These are phyloP conservation scores for Acanthococcus lagerstroemiae DNA, from an alignment of 2,888 invertebrate species.

Conservation along the genomic window DNA sequence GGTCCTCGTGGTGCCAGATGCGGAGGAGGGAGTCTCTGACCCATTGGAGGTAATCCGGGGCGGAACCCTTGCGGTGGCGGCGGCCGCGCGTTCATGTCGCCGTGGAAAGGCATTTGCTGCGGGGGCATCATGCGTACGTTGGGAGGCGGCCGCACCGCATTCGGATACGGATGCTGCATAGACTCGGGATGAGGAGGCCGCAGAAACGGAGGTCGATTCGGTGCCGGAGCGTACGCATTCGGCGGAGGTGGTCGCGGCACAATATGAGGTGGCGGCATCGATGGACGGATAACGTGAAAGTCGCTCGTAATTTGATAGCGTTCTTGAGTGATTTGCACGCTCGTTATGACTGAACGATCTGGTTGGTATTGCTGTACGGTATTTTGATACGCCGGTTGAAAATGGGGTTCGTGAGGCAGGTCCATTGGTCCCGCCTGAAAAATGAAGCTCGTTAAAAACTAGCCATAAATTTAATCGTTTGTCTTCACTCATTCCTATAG, in stretches of 20 bases:
- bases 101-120: neutral
- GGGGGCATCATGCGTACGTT: neutral
- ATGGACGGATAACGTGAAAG: constrained; percentile 5
- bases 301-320: constrained; percentile 19
- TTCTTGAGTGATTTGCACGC: constrained; percentile 23
- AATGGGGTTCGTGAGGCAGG: neutral
- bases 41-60: neutral
- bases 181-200: neutral
- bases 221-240: neutral
- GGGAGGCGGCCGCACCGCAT: neutral
- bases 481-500: no score
- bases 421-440: no score
- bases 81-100: neutral
- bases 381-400: no score
- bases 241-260: neutral
- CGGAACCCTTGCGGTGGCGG: neutral
- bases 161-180: neutral
- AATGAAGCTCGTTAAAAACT: no score
- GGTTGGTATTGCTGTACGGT: neutral
- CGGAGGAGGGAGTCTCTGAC: constrained; percentile 2
- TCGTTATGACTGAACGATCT: neutral
- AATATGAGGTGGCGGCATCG: neutral
- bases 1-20: neutral
- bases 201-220: neutral
- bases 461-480: no score